These are phyloP conservation scores for Dendrocincla fuliginosa DNA, from an alignment of 2,797 vertebrate species.

Conservation along the genomic window DNA sequence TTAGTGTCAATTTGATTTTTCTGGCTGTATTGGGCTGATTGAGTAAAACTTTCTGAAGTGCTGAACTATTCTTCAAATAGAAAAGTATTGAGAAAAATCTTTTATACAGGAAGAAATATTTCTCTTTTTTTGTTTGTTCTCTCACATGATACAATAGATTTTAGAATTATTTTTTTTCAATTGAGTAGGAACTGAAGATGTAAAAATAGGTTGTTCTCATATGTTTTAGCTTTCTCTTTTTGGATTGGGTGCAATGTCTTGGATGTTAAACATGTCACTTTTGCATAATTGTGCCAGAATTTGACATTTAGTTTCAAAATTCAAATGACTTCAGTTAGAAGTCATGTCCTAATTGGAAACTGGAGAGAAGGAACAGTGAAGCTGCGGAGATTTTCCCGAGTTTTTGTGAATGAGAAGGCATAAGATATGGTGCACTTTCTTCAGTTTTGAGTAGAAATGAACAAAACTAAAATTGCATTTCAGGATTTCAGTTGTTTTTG, in stretches of 20 bases:
- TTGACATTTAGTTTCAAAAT: not conserved
- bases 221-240: not conserved
- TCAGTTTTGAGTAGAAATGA: not conserved
- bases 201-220: not conserved
- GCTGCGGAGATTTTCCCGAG: not conserved
- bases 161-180: not conserved
- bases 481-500: not conserved
- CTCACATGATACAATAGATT: not conserved
- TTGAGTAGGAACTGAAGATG: not conserved
- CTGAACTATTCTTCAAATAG: not conserved
- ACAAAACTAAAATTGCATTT: not conserved
- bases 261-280: not conserved
- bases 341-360: not conserved
- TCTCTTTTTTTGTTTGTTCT: not conserved
- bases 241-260: not conserved
- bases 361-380: not conserved
- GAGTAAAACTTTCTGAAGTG: not conserved
- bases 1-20: not conserved
- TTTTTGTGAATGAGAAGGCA: not conserved
- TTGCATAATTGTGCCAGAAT: not conserved
- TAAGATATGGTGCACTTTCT: not conserved
- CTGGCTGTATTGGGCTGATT: not conserved
- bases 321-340: not conserved
- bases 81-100: not conserved
- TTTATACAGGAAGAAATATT: not conserved